Conservation (phyloP, 1,140 invertebrate genomes). For the Holcopasites calliopsidis region DNA sequence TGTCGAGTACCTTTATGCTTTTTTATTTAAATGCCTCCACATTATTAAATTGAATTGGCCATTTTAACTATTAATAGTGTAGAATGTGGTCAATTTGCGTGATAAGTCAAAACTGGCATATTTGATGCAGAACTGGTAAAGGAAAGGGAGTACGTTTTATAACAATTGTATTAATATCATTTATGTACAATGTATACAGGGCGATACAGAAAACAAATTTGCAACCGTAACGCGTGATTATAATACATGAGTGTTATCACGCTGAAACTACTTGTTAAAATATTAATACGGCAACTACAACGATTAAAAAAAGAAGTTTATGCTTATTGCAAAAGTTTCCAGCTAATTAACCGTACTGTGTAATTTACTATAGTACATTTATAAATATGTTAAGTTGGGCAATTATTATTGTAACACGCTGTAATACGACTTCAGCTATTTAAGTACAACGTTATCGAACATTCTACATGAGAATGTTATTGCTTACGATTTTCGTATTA, state of each 20-base stretch:
- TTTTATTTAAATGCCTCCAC: no score
- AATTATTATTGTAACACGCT: conserved; percentile 15
- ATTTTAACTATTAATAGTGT: no score
- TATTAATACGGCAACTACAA: conserved; percentile 41
- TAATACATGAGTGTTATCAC: conserved; percentile 58
- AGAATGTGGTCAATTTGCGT: no score
- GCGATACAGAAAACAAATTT: conserved; percentile 54
- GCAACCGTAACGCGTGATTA: conserved; percentile 46
- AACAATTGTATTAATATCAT: conserved; percentile 65
- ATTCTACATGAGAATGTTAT: neutral
- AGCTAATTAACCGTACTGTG: conserved; percentile 24
- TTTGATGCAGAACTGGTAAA: no score
- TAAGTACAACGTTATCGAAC: conserved; percentile 23
- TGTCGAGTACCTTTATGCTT: no score
- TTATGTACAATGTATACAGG: conserved; percentile 72
- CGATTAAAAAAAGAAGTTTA: conserved; percentile 26
- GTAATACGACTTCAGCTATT: conserved; percentile 17
- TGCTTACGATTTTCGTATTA: conserved; percentile 19
- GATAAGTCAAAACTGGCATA: no score
- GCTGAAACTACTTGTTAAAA: conserved; percentile 33
- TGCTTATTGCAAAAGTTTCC: conserved; percentile 14
- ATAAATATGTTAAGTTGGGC: conserved; percentile 44
- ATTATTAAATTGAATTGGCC: no score
- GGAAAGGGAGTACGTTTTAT: conserved; percentile 45
- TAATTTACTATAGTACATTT: conserved; percentile 46